phyloP scores from a whole-genome alignment of 2,797 vertebrate genomes.

The Sphenopsis melanotis region DNA sequence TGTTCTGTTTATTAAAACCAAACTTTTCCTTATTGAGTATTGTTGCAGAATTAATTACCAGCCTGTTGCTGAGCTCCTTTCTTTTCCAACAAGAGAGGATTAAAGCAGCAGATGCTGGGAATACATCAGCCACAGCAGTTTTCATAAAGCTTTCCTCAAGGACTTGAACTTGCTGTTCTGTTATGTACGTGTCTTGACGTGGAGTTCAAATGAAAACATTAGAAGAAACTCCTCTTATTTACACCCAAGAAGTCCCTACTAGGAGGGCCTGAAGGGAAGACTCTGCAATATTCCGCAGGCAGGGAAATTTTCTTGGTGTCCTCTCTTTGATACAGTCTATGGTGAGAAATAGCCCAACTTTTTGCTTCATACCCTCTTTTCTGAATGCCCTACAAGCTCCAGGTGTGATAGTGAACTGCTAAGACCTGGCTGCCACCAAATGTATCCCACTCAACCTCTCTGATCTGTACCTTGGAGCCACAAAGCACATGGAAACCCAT shows the following conservation, averaged over 20 bases:
- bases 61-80: not conserved
- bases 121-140: not conserved
- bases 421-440: not conserved
- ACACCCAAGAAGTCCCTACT: not conserved
- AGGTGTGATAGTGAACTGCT: not conserved
- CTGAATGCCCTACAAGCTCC: not conserved
- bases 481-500: not conserved
- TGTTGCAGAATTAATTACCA: constrained; percentile 29
- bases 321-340: not conserved
- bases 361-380: not conserved
- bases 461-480: not conserved
- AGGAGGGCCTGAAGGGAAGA: not conserved
- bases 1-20: not conserved
- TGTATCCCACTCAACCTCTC: not conserved
- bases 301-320: not conserved
- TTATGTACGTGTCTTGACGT: accelerated
- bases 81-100: not conserved
- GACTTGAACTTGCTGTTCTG: not conserved
- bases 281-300: not conserved
- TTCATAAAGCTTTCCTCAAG: not conserved
- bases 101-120: not conserved
- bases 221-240: not conserved
- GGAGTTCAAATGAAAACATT: not conserved
- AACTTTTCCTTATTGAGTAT: not conserved
- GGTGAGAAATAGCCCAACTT: not conserved